Percentiles rank a stretch among this genome's conserved stretches.
Evolutionary conservation across 2,797 vertebrate genomes (phyloP).

Genomic region (Rhinella marina): DNA sequence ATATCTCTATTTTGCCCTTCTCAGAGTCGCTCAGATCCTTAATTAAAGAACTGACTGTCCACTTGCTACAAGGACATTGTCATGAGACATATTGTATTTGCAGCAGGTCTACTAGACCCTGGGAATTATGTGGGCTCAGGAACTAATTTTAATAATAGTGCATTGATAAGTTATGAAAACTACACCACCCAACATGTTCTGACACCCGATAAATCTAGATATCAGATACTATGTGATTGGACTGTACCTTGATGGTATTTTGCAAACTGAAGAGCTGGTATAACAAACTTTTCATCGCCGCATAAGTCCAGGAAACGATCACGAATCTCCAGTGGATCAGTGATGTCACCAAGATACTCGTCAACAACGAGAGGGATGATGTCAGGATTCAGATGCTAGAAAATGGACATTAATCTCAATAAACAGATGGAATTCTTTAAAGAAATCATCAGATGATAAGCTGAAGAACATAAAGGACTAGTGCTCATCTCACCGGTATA

Average conservation of each 20-base stretch:
- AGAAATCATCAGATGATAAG: background rate
- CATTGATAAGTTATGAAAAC: too few species aligned
- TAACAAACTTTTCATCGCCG: constrained; percentile 68
- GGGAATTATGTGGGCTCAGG: too few species aligned
- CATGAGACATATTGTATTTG: too few species aligned
- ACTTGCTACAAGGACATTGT: too few species aligned
- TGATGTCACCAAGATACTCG: constrained; percentile 75
- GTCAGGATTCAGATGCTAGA: constrained; percentile 59
- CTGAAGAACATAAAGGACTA: background rate
- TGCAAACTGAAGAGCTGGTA: constrained; percentile 71
- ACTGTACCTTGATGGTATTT: constrained; percentile 80
- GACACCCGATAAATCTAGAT: too few species aligned
- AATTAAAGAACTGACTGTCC: too few species aligned
- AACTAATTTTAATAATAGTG: too few species aligned
- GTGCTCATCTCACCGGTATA: background rate
- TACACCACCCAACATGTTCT: too few species aligned
- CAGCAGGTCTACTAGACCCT: too few species aligned
- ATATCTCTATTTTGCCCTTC: too few species aligned
- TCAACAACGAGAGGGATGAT: constrained; percentile 50
- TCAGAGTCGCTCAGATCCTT: too few species aligned
- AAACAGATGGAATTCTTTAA: background rate
- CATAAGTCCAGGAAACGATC: constrained; percentile 69
- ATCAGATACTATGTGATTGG: background rate
- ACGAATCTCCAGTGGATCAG: constrained; percentile 69
- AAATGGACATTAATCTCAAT: too few species aligned